Conservation (phyloP, 2,888 invertebrate species). For the Sinhomidia bicolor region DNA sequence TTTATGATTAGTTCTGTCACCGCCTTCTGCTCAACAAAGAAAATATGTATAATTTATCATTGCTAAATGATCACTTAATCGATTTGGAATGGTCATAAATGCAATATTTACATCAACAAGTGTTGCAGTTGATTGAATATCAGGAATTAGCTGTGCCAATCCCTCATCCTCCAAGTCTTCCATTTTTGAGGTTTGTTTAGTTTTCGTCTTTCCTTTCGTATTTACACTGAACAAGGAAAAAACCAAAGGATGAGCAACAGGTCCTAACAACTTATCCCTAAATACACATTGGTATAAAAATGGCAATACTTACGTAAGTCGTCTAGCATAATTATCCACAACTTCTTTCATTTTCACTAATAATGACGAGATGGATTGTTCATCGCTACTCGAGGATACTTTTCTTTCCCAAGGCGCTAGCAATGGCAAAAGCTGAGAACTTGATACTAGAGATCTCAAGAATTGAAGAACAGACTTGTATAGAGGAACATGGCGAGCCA, state of each 20-base stretch:
- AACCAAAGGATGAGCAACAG: neutral
- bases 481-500: constrained; percentile 97
- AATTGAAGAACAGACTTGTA: constrained; percentile 93
- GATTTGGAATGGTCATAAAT: no score
- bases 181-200: constrained; percentile 81
- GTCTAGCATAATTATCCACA: constrained; percentile 94
- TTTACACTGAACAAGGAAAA: constrained; percentile 62
- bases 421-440: constrained; percentile 85
- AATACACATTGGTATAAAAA: neutral
- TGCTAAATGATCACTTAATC: neutral
- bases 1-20: constrained; percentile 74
- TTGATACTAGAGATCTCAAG: constrained; percentile 89
- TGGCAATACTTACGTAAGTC: constrained; percentile 86
- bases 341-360: constrained; percentile 94
- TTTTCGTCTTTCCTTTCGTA: constrained; percentile 80
- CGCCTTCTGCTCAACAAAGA: constrained; percentile 71
- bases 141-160: constrained; percentile 92
- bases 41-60: neutral
- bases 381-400: constrained; percentile 80
- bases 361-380: constrained; percentile 88
- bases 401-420: constrained; percentile 84
- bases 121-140: constrained; percentile 88
- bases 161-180: constrained; percentile 94
- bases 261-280: neutral
- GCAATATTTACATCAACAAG: constrained; percentile 83